Percentiles rank a stretch among this genome's conserved stretches.
Evolutionary conservation across 2,797 vertebrate species (phyloP).

Genomic region (Denticeps clupeoides): DNA sequence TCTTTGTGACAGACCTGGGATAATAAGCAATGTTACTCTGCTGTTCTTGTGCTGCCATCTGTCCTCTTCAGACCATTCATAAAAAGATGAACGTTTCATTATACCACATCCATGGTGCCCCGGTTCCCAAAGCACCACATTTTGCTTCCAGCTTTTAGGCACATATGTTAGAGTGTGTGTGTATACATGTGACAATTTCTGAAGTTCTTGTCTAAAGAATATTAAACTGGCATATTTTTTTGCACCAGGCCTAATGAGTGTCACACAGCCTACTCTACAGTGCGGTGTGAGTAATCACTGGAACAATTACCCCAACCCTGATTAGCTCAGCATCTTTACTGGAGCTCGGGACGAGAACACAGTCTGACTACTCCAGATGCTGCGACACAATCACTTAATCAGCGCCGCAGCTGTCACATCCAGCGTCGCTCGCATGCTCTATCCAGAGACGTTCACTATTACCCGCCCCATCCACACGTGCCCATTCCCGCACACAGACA

Average conservation of each 20-base stretch:
- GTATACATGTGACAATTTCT: constrained; percentile 17
- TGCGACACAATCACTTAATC: constrained; percentile 7
- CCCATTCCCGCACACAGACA: too few species aligned
- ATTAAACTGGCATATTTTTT: background rate
- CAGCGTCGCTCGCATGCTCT: too few species aligned
- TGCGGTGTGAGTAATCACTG: constrained; percentile 2
- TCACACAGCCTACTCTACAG: background rate
- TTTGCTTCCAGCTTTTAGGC: background rate
- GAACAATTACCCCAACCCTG: constrained; percentile 13
- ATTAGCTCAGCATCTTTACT: constrained; percentile 9
- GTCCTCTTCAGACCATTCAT: background rate
- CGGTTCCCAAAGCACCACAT: background rate
- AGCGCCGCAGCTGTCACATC: constrained; percentile 4
- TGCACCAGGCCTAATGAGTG: background rate
- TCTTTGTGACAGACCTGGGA: background rate
- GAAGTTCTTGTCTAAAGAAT: background rate
- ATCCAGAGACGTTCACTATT: too few species aligned
- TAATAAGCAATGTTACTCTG: background rate
- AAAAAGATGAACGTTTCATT: background rate
- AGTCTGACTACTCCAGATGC: background rate
- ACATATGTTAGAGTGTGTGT: constrained; percentile 1
- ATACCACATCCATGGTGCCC: background rate
- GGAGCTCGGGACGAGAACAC: background rate
- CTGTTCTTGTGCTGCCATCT: background rate
- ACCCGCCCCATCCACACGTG: too few species aligned